A percentile compares a stretch with the other conserved stretches of the same genome.
phyloP scores from a whole-genome alignment of 2,113 vertebrate species.

The Oncorhynchus clarkii region DNA sequence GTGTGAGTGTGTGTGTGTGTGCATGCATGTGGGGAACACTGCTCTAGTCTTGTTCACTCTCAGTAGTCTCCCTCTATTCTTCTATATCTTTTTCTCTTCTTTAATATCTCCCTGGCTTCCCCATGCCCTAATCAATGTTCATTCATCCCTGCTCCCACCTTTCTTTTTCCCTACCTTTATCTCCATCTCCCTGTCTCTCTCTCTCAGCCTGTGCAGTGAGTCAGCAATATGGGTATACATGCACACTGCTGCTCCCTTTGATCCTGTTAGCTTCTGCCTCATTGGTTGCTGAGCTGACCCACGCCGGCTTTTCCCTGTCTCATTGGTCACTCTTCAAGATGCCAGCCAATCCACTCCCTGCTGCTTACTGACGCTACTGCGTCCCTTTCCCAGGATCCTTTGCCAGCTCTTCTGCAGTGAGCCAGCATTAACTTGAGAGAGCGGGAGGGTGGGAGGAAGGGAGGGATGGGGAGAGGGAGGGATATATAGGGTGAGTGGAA shows the following conservation, averaged over 20 bases:
- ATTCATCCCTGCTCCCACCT: not conserved
- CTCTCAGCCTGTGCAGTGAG: constrained; percentile 40
- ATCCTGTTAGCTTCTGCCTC: constrained; percentile 16
- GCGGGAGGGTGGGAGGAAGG: constrained; percentile 37
- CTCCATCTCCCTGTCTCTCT: constrained; percentile 1
- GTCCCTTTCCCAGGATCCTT: constrained; percentile 82
- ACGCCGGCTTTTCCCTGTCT: constrained; percentile 15
- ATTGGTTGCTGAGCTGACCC: constrained; percentile 31
- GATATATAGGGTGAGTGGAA: constrained; percentile 20
- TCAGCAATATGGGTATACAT: constrained; percentile 45
- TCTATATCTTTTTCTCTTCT: not conserved
- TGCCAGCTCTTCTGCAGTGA: constrained; percentile 85
- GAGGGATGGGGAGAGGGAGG: constrained; percentile 40
- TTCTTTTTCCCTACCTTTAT: not conserved
- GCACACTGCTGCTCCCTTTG: constrained; percentile 2
- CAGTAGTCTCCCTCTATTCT: not conserved
- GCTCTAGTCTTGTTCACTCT: not conserved
- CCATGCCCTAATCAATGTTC: not conserved
- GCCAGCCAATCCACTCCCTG: constrained; percentile 48
- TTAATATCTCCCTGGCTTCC: not conserved
- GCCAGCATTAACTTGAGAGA: constrained; percentile 74
- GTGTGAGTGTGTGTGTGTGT: not conserved
- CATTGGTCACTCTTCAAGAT: constrained; percentile 35
- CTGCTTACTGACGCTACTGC: constrained; percentile 78
- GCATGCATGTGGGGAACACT: not conserved